Percentiles rank a stretch among this genome's conserved stretches.
These are phyloP conservation scores for Heteromormyrus szaboi DNA, from an alignment of 2,797 vertebrate species.

Conservation along the genomic window DNA sequence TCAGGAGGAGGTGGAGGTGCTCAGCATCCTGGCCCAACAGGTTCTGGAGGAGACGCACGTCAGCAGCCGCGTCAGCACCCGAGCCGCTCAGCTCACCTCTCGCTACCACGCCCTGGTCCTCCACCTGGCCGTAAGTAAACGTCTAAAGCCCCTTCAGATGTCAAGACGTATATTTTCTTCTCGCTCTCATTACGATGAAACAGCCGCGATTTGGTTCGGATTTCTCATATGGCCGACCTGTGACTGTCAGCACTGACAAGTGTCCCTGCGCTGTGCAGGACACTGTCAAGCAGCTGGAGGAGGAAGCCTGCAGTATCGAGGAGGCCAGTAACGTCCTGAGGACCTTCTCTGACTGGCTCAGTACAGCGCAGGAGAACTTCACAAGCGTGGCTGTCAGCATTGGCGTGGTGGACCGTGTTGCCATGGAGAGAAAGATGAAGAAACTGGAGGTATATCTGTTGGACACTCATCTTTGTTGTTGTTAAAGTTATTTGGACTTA, in stretches of 20 bases:
- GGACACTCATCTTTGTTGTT: background rate
- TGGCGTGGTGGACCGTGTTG: slow-evolving; percentile 66
- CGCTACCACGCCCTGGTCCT: slow-evolving; percentile 85
- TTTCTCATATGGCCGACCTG: background rate
- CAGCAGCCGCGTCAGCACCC: slow-evolving; percentile 71
- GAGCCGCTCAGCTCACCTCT: slow-evolving; percentile 79
- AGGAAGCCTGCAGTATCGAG: slow-evolving; percentile 78
- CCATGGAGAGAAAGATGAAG: slow-evolving; percentile 83
- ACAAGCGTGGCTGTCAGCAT: slow-evolving; percentile 60
- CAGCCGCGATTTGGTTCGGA: too few relatives aligned
- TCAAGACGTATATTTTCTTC: background rate
- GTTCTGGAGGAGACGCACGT: slow-evolving; percentile 81
- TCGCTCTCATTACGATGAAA: background rate
- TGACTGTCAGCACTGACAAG: background rate
- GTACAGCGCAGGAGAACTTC: slow-evolving; percentile 71
- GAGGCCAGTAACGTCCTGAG: slow-evolving; percentile 76
- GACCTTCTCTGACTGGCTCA: slow-evolving; percentile 79
- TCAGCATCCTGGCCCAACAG: slow-evolving; percentile 79
- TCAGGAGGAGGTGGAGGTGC: slow-evolving; percentile 83
- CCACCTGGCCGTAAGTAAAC: slow-evolving; percentile 59
- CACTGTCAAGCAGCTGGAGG: slow-evolving; percentile 79
- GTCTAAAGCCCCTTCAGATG: background rate
- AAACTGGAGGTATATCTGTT: slow-evolving; percentile 74
- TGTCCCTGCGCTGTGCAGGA: slow-evolving; percentile 60
- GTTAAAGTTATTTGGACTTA: slow-evolving; percentile 4